Conservation (phyloP, 2,888 invertebrate species). For the Agonum fuliginosum region DNA sequence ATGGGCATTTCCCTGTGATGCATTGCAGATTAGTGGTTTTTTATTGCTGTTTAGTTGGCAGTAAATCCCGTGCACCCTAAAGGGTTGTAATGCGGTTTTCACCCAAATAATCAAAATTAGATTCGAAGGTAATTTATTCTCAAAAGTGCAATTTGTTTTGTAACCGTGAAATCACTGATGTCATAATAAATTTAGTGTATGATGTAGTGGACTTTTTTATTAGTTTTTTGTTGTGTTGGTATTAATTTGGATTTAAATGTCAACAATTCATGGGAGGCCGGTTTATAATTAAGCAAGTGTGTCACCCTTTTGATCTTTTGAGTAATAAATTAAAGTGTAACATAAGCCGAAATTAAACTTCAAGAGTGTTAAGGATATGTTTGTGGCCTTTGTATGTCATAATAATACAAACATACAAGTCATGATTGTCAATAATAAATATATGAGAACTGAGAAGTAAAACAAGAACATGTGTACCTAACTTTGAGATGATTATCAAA, state of each 20-base stretch:
- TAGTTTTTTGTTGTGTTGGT: neutral
- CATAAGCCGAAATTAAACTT: conserved; percentile 35
- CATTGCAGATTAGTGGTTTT: conserved; percentile 9
- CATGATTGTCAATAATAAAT: conserved; percentile 37
- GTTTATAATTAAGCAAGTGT: conserved; percentile 31
- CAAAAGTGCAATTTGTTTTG: neutral
- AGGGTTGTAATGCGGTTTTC: neutral
- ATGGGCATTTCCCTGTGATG: conserved; percentile 1
- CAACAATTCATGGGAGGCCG: conserved; percentile 38
- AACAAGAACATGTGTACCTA: too few relatives aligned
- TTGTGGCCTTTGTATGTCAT: conserved; percentile 9
- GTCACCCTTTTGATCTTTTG: conserved; percentile 32
- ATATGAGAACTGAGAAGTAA: too few relatives aligned
- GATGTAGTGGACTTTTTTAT: neutral
- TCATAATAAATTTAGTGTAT: conserved; percentile 1
- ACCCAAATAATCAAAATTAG: neutral
- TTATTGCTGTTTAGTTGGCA: neutral
- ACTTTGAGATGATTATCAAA: too few relatives aligned
- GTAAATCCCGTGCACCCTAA: neutral
- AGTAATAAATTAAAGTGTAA: conserved; percentile 44
- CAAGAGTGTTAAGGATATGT: conserved; percentile 14
- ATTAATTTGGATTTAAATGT: conserved; percentile 32
- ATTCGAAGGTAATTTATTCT: neutral
- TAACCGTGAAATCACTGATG: neutral
- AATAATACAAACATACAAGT: conserved; percentile 14